Percentiles rank a stretch among this genome's conserved stretches.
These are phyloP conservation scores for Synanthedon tipuliformis DNA, from an alignment of 2,888 invertebrate species.

Conservation along the genomic window DNA sequence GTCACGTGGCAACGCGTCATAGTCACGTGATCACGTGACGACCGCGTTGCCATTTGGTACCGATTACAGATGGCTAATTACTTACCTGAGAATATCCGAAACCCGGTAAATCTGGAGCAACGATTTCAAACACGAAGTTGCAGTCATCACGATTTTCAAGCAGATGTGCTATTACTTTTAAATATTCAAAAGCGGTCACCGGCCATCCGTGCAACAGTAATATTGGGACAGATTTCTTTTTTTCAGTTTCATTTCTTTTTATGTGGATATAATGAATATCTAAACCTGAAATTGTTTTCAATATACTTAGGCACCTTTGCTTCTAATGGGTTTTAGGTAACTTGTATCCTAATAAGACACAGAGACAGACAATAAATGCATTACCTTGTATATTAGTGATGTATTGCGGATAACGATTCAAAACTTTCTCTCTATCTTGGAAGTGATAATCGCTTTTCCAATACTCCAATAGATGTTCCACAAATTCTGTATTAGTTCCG, in stretches of 20 bases:
- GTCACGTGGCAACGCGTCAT: no score
- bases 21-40: no score
- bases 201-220: slow-evolving; percentile 79
- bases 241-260: slow-evolving; percentile 41
- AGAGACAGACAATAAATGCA: neutral
- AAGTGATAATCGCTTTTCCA: slow-evolving; percentile 75
- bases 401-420: slow-evolving; percentile 76
- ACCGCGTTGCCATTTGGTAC: no score
- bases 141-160: slow-evolving; percentile 42
- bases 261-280: slow-evolving; percentile 74
- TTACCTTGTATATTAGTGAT: slow-evolving; percentile 74
- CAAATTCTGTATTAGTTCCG: slow-evolving; percentile 63
- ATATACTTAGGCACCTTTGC: no score
- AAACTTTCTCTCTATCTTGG: slow-evolving; percentile 65
- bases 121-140: slow-evolving; percentile 65
- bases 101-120: slow-evolving; percentile 43
- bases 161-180: slow-evolving; percentile 69
- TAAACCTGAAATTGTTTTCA: slow-evolving; percentile 15
- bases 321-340: neutral
- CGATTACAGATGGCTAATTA: no score
- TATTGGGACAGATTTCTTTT: slow-evolving; percentile 51
- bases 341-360: no score
- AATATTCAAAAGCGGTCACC: slow-evolving; percentile 75
- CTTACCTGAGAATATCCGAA: slow-evolving; percentile 11
- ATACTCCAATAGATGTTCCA: slow-evolving; percentile 56